phyloP scores from a whole-genome alignment of 1,140 invertebrate genomes.

The Drosophila nigromelanica region DNA sequence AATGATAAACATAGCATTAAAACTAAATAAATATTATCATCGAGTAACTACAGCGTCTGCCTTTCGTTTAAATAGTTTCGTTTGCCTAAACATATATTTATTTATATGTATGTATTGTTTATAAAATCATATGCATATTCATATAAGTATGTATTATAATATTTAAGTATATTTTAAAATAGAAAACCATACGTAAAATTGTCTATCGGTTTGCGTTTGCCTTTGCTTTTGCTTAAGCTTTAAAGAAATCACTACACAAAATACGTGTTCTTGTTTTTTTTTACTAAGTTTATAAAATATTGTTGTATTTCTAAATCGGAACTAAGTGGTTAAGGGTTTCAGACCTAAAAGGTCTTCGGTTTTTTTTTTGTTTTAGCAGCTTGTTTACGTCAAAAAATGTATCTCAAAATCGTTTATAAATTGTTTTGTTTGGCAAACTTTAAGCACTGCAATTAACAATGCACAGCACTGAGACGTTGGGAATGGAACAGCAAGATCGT shows the following conservation, averaged over 20 bases:
- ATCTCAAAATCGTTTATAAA: conserved; percentile 31
- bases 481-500: conserved; percentile 37
- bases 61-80: conserved; percentile 64
- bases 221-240: conserved; percentile 25
- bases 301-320: conserved; percentile 14
- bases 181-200: conserved; percentile 57
- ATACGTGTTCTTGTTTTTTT: conserved; percentile 42
- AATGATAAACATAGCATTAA: conserved; percentile 66
- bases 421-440: conserved; percentile 52
- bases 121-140: conserved; percentile 66
- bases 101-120: conserved; percentile 63
- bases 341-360: background rate
- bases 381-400: conserved; percentile 37
- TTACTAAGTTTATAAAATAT: conserved; percentile 33
- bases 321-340: conserved; percentile 19
- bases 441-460: conserved; percentile 33
- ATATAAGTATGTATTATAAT: conserved; percentile 44
- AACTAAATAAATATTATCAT: conserved; percentile 74
- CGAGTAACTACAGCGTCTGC: conserved; percentile 78
- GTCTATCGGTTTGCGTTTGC: conserved; percentile 49
- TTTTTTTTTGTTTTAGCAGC: conserved; percentile 29
- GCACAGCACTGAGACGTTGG: conserved; percentile 14
- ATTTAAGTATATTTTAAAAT: conserved; percentile 49
- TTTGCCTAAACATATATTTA: conserved; percentile 60
- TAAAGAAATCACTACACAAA: conserved; percentile 57